Percentiles rank a stretch among this genome's conserved stretches.
phyloP scores from a whole-genome alignment of 2,888 invertebrate genomes.

The Criorhina ranunculi region DNA sequence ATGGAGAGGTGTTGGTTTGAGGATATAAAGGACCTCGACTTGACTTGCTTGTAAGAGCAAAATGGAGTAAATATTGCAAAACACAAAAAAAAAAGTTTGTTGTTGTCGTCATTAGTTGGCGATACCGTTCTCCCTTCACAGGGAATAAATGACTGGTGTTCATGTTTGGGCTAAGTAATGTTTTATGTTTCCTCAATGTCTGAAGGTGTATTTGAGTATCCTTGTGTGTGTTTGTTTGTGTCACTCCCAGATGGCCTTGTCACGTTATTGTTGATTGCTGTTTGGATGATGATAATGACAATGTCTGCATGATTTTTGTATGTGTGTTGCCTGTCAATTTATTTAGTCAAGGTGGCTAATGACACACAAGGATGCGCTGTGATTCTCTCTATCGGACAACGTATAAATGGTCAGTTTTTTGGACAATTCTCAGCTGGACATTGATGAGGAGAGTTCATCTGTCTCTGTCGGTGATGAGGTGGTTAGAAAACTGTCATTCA shows the following conservation, averaged over 20 bases:
- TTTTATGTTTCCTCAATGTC: conserved; percentile 63
- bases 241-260: conserved; percentile 57
- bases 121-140: neutral
- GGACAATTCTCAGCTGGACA: conserved; percentile 29
- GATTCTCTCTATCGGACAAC: conserved; percentile 19
- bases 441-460: conserved; percentile 18
- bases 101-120: conserved; percentile 13
- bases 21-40: conserved; percentile 15
- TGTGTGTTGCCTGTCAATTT: conserved; percentile 64
- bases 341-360: conserved; percentile 39
- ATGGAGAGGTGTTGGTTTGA: conserved; percentile 2
- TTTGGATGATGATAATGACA: conserved; percentile 51
- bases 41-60: conserved; percentile 39
- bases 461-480: neutral
- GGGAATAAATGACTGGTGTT: conserved; percentile 47
- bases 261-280: conserved; percentile 60
- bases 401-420: conserved; percentile 11
- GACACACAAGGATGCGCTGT: conserved; percentile 32
- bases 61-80: conserved; percentile 55
- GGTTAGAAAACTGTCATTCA: conserved; percentile 4
- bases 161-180: conserved; percentile 70
- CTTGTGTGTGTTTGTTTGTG: neutral
- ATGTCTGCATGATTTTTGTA: conserved; percentile 43
- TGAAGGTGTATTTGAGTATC: conserved; percentile 9
- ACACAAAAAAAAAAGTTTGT: conserved; percentile 16